phyloP scores from a whole-genome alignment of 2,888 invertebrate species.

The Hirtodrosophila confusa region DNA sequence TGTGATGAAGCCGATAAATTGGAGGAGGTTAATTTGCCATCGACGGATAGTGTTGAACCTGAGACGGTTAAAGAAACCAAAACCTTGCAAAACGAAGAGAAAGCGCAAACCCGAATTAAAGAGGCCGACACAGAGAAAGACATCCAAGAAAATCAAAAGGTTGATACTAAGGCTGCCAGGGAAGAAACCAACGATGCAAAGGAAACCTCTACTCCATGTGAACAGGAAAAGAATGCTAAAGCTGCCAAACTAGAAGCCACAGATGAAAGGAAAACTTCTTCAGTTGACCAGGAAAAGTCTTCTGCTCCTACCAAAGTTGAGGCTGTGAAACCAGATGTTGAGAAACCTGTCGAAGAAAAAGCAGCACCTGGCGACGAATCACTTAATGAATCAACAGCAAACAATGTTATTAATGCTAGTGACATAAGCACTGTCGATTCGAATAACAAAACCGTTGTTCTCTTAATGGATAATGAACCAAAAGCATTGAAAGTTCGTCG shows the following conservation, averaged over 20 bases:
- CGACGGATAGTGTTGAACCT: constrained; percentile 34
- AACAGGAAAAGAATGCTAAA: neutral
- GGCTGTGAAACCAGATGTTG: neutral
- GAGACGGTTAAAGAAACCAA: constrained; percentile 65
- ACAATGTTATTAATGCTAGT: constrained; percentile 33
- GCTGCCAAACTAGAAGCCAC: neutral
- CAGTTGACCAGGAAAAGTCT: neutral
- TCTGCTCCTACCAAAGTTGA: neutral
- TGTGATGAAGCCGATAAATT: constrained; percentile 46
- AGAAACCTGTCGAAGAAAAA: constrained; percentile 4
- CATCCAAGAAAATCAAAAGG: neutral
- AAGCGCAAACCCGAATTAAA: constrained; percentile 44
- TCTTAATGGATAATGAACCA: constrained; percentile 80
- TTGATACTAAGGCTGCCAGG: neutral
- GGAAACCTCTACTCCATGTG: neutral
- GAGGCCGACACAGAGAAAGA: constrained; percentile 15
- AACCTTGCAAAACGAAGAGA: constrained; percentile 65
- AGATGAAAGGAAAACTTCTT: neutral
- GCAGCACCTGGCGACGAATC: neutral
- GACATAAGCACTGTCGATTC: constrained; percentile 62
- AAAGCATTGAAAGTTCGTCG: constrained; percentile 77
- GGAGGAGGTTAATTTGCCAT: constrained; percentile 10
- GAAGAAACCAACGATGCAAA: neutral
- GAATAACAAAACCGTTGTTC: constrained; percentile 78
- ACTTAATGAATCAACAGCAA: neutral